Evolutionary conservation across 37 sponge, comb jelly and placozoan species (phyloP).

Genomic region (Axinella damicornis): DNA sequence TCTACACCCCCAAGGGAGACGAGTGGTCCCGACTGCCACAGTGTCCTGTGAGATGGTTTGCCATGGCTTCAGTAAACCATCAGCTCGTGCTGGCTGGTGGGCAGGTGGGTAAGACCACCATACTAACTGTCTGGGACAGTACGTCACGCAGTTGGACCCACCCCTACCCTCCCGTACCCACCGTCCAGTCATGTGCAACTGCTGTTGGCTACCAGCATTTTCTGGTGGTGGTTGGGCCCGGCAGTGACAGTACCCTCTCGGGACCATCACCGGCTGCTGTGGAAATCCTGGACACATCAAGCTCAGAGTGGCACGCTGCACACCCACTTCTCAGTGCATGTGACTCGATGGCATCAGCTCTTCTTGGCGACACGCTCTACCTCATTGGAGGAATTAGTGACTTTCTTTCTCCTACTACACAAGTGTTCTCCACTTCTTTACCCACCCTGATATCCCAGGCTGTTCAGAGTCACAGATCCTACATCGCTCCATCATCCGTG

Average conservation of each 20-base stretch:
- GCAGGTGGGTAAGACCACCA: background rate
- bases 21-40: background rate
- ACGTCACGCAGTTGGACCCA: background rate
- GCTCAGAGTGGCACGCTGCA: background rate
- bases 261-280: background rate
- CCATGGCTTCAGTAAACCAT: background rate
- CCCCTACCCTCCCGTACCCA: slow-evolving; percentile 35
- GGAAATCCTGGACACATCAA: background rate
- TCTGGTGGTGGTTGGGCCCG: slow-evolving; percentile 21
- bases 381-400: slow-evolving; percentile 4
- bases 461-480: too few relatives aligned
- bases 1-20: background rate
- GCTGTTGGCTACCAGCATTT: background rate
- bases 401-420: background rate
- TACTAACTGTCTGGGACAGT: slow-evolving; percentile 5
- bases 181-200: slow-evolving; percentile 3
- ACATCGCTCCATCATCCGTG: too few relatives aligned
- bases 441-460: background rate
- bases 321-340: background rate
- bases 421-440: background rate
- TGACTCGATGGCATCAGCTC: background rate
- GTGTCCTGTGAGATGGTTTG: background rate
- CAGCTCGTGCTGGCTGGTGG: slow-evolving; percentile 16
- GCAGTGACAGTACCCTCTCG: background rate
- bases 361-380: slow-evolving; percentile 11